Percentiles rank a stretch among this genome's conserved stretches.
Conservation (phyloP, 2,888 invertebrate species). For the Lepidonotus clava region DNA sequence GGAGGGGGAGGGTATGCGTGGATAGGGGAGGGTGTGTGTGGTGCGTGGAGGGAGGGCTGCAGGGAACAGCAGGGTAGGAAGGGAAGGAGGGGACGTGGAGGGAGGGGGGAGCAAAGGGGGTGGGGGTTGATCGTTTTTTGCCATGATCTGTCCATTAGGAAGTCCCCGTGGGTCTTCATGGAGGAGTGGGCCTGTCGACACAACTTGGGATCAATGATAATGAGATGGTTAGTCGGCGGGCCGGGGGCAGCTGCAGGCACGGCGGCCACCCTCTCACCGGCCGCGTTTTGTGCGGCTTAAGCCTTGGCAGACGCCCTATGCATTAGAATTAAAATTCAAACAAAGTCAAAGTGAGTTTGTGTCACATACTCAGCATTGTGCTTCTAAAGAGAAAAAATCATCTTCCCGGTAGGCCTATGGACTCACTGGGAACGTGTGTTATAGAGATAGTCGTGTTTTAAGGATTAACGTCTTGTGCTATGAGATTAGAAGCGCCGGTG, state of each 20-base stretch:
- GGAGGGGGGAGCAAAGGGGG: not conserved
- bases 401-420: too few species aligned
- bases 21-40: not conserved
- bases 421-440: too few species aligned
- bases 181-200: not conserved
- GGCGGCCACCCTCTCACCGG: not conserved
- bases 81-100: not conserved
- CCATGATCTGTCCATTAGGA: slow-evolving; percentile 43
- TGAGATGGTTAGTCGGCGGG: not conserved
- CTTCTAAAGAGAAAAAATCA: not conserved
- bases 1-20: not conserved
- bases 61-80: not conserved
- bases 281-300: not conserved
- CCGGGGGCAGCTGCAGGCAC: not conserved
- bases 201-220: not conserved
- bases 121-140: not conserved
- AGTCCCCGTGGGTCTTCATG: not conserved
- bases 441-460: too few species aligned
- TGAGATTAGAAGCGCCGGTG: too few species aligned
- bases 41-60: not conserved
- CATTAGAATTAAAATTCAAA: slow-evolving; percentile 22
- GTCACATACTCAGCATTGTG: not conserved
- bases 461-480: too few species aligned
- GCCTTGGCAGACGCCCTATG: not conserved
- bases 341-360: not conserved